These are phyloP conservation scores for Nomada ruficornis DNA, from an alignment of 2,888 invertebrate species.

Conservation along the genomic window DNA sequence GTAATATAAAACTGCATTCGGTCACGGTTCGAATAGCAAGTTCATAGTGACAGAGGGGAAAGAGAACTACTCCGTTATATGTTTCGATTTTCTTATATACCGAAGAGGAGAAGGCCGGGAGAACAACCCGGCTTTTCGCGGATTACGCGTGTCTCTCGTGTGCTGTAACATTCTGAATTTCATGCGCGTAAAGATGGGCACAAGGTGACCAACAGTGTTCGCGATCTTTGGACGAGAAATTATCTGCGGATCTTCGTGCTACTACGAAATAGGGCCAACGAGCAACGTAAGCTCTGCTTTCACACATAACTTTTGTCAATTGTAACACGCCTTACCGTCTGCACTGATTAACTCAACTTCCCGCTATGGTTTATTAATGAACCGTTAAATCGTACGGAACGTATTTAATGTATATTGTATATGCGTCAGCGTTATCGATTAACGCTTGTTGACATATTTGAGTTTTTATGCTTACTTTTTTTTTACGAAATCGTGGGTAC, in stretches of 20 bases:
- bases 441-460: conserved; percentile 58
- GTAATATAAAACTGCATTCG: conserved; percentile 22
- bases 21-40: conserved; percentile 52
- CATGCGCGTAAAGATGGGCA: conserved; percentile 30
- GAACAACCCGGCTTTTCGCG: conserved; percentile 29
- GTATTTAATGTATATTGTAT: conserved; percentile 25
- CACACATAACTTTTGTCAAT: conserved; percentile 14
- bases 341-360: conserved; percentile 32
- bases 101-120: conserved; percentile 17
- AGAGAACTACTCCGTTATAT: conserved; percentile 40
- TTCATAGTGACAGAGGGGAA: conserved; percentile 64
- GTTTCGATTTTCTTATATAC: conserved; percentile 26
- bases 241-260: conserved; percentile 29
- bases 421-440: conserved; percentile 64
- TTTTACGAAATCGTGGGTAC: background rate
- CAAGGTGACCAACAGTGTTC: conserved; percentile 30
- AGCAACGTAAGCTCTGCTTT: conserved; percentile 44
- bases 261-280: conserved; percentile 22
- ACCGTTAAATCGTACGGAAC: conserved; percentile 63
- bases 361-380: conserved; percentile 63
- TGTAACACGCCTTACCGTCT: background rate
- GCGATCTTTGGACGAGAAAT: conserved; percentile 24
- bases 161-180: conserved; percentile 28
- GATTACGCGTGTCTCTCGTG: conserved; percentile 34
- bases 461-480: background rate